A percentile compares a stretch with the other conserved stretches of the same genome.
These are phyloP conservation scores for Neocloeon triangulifer DNA, from an alignment of 1,140 invertebrate genomes.

Conservation along the genomic window DNA sequence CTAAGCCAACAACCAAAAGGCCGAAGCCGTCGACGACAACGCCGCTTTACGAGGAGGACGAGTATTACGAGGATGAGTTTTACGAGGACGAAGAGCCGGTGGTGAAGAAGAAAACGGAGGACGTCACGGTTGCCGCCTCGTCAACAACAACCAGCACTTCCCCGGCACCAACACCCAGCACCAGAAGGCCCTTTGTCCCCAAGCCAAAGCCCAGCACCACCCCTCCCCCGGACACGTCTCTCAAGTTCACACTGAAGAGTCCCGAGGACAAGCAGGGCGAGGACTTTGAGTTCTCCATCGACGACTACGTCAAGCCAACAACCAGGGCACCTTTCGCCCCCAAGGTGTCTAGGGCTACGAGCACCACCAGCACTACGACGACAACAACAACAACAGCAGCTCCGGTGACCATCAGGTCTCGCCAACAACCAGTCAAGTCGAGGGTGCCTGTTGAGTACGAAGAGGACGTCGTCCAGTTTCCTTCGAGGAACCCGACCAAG, in stretches of 20 bases:
- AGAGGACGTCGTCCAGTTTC: not conserved
- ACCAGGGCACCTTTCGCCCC: not conserved
- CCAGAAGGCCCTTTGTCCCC: not conserved
- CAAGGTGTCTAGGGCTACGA: conserved; percentile 4
- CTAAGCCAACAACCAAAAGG: not conserved
- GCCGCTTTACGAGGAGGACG: conserved; percentile 1
- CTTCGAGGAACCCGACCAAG: too few species aligned
- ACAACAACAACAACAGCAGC: conserved; percentile 4
- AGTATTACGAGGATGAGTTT: conserved; percentile 9
- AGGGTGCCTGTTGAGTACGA: not conserved
- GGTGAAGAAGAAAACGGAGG: not conserved
- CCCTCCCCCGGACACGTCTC: not conserved
- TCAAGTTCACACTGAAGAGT: not conserved
- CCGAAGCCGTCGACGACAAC: not conserved
- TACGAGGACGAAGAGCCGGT: conserved; percentile 7
- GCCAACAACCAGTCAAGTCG: conserved; percentile 5
- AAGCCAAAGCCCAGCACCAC: not conserved
- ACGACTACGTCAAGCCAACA: not conserved
- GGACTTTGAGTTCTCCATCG: not conserved
- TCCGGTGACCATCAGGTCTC: conserved; percentile 4
- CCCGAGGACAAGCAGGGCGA: not conserved
- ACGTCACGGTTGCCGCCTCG: not conserved
- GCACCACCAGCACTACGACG: conserved; percentile 8
- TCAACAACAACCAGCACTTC: too few species aligned
- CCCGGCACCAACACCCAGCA: too few species aligned